Evolutionary conservation across 2,888 invertebrate species (phyloP).

Genomic region (Meghimatium bilineatum): DNA sequence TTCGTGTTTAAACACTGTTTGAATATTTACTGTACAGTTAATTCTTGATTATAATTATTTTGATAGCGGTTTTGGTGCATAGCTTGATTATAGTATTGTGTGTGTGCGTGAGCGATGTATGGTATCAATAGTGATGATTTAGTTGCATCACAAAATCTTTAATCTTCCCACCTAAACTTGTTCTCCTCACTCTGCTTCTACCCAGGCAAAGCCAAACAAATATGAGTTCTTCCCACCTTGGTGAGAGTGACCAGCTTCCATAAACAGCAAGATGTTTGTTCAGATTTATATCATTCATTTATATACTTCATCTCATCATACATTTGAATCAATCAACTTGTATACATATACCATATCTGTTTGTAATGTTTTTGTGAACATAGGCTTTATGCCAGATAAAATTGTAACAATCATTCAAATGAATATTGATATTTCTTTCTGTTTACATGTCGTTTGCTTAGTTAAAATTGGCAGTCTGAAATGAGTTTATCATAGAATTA

Average conservation of each 20-base stretch:
- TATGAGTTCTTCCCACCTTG: constrained; percentile 9
- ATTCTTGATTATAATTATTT: not conserved
- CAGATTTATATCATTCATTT: not conserved
- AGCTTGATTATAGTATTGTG: not conserved
- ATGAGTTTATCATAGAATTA: not conserved
- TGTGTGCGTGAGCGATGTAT: not conserved
- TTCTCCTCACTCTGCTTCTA: constrained; percentile 33
- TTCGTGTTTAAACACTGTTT: too few relatives aligned
- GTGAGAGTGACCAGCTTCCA: constrained; percentile 20
- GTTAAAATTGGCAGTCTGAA: not conserved
- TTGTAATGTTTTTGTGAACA: not conserved
- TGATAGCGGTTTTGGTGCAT: not conserved
- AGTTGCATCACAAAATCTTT: not conserved
- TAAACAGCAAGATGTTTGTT: constrained; percentile 5
- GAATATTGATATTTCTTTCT: too few relatives aligned
- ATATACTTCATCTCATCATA: not conserved
- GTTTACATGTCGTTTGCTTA: too few relatives aligned
- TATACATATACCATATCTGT: not conserved
- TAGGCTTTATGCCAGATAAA: too few relatives aligned
- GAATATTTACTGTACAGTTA: too few relatives aligned
- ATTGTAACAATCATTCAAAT: too few relatives aligned
- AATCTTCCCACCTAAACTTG: constrained; percentile 11
- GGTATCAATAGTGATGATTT: not conserved
- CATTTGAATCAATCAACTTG: not conserved
- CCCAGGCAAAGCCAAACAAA: constrained; percentile 29